Evolutionary conservation across 2,113 vertebrate species (phyloP), one percentile per base, ranked within the genome.

Genomic region (Callipepla squamata): DNA sequence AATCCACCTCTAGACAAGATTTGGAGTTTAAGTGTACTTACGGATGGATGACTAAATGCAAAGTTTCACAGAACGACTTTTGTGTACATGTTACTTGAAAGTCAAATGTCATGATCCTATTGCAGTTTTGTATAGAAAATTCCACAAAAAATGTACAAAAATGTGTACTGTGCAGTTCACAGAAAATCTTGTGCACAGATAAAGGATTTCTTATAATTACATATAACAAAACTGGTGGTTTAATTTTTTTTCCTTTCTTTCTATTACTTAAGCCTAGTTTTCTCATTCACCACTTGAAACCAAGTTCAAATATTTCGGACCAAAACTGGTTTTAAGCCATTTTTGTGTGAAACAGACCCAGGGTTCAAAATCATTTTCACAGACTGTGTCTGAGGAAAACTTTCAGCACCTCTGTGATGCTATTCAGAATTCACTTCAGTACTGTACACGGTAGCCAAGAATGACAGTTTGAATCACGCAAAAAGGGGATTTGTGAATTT

Each of bases 161-260:
- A 77, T 50, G 3, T 77, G n/a, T 51, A 50, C 28, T 45, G 11
- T 0, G 1, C 34, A 70, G 69, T 89, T 96, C 18, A 61, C 23
- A 89, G 89, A 76, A 93, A 66, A 87, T 87, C 81, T 94, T 92
- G 44, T 80, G 14, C 40, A 81, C 21, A 79, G 44, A 28, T 38
- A 73, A 90, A 93, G 66, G 40, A 87, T 67, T 94, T 55, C 44
- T 94, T 93, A 55, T 93, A 80, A 87, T 32, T 9, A 90, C 10
- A 90, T 80, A 58, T 77, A 50, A 51, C 70, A 44, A 85, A 94
- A 70, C 11, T 19, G 30, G 3, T 3, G 6, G 87, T 96, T 95
- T 85, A 81, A 91, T 67, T 40, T 40, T 40, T 40, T 11, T 40
- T 40, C 11, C 40, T 40, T 40, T 40, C 40, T 40, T 75, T 89